These are phyloP conservation scores for Balanococcus diminutus DNA, from an alignment of 2,888 invertebrate genomes.

Conservation along the genomic window DNA sequence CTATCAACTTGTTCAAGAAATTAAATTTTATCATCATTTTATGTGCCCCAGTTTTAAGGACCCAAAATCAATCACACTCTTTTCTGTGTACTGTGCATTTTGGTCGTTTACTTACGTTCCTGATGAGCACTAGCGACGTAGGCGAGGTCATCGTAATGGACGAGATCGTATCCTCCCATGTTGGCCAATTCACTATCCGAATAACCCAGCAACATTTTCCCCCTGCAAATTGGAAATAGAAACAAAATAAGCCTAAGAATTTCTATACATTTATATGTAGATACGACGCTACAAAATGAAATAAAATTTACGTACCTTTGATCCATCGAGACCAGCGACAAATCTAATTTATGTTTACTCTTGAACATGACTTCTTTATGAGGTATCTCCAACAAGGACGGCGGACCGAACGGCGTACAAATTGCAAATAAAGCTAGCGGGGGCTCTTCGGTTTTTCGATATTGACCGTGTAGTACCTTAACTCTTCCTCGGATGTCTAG, in stretches of 20 bases:
- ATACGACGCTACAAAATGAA: background rate
- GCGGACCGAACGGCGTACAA: conserved; percentile 98
- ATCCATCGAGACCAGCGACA: conserved; percentile 96
- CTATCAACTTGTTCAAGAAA: too few species aligned
- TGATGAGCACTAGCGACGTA: conserved; percentile 99
- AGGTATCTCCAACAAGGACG: conserved; percentile 93
- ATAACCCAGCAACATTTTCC: conserved; percentile 92
- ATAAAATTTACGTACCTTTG: conserved; percentile 70
- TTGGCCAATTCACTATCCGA: conserved; percentile 88
- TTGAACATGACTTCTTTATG: conserved; percentile 99
- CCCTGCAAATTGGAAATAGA: conserved; percentile 66
- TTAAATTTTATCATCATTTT: too few species aligned
- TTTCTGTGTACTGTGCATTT: too few species aligned
- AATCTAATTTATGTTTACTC: conserved; percentile 97
- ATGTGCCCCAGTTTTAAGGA: too few species aligned
- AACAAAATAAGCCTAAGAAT: background rate
- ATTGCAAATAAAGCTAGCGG: conserved; percentile 95
- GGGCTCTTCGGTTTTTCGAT: conserved; percentile 90
- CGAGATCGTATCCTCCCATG: conserved; percentile 96
- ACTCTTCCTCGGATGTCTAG: conserved; percentile 97
- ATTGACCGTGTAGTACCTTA: conserved; percentile 95
- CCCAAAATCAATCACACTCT: too few species aligned
- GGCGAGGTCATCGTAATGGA: conserved; percentile 96
- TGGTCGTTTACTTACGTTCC: conserved; percentile 85
- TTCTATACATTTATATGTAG: too few species aligned